A percentile compares a stretch with the other conserved stretches of the same genome.
Conservation (phyloP, 2,797 vertebrate species). For the Phrynocephalus forsythii region DNA sequence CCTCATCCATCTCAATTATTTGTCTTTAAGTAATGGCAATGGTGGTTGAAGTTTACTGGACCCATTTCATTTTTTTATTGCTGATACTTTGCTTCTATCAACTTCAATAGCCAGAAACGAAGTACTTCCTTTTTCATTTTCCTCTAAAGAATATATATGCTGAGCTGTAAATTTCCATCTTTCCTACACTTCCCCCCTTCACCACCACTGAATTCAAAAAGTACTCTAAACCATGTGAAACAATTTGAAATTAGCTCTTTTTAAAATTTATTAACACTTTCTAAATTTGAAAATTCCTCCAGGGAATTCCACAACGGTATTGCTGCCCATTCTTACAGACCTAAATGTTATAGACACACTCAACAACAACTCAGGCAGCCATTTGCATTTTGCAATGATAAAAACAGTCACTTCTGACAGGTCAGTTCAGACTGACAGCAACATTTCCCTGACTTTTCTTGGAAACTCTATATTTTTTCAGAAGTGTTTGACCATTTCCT, state of each 20-base stretch:
- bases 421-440: too few species aligned
- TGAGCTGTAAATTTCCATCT: conserved; percentile 20
- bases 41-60: conserved; percentile 7
- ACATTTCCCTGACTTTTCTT: too few species aligned
- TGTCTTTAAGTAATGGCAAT: background rate
- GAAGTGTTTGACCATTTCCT: too few species aligned
- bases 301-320: background rate
- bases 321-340: background rate
- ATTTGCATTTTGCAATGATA: background rate
- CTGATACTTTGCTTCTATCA: conserved; percentile 22
- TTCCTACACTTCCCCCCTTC: background rate
- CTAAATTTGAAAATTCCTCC: background rate
- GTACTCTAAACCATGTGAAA: background rate
- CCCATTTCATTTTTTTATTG: conserved; percentile 35
- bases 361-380: background rate
- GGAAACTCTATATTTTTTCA: too few species aligned
- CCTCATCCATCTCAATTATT: background rate
- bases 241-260: background rate
- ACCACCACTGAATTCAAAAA: background rate
- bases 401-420: too few species aligned
- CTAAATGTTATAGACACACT: background rate
- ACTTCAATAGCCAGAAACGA: conserved; percentile 21
- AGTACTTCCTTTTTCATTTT: background rate
- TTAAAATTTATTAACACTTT: conserved; percentile 1
- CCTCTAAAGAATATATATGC: conserved; percentile 2